phyloP scores from a whole-genome alignment of 2,797 vertebrate species.

The Xenops minutus region DNA sequence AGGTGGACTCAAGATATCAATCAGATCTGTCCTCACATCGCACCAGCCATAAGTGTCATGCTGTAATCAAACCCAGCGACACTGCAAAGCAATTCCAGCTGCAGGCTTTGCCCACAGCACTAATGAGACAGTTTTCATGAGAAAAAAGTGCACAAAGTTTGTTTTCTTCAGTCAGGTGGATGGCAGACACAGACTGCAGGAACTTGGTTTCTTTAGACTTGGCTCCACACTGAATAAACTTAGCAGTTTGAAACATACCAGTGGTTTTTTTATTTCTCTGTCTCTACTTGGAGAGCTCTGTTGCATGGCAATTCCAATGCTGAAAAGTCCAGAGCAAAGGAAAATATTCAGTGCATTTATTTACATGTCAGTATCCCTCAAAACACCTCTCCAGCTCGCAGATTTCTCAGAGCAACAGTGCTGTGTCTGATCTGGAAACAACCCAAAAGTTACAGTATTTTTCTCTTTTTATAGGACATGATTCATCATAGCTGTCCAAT shows the following conservation, averaged over 20 bases:
- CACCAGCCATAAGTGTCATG: neutral
- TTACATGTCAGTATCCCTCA: neutral
- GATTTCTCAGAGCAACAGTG: neutral
- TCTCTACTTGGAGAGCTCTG: neutral
- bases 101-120: neutral
- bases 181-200: neutral
- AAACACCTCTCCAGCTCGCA: neutral
- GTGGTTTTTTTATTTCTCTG: neutral
- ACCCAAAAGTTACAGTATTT: slow-evolving; percentile 1
- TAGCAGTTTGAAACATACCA: neutral
- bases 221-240: neutral
- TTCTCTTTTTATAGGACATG: slow-evolving; percentile 13
- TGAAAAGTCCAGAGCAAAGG: neutral
- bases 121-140: neutral
- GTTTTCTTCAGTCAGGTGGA: neutral
- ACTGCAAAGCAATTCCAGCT: neutral
- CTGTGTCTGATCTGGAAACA: neutral
- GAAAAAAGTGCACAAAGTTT: neutral
- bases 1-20: neutral
- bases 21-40: neutral
- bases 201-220: neutral
- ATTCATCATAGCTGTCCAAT: slow-evolving; percentile 39
- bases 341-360: neutral
- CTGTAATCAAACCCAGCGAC: neutral
- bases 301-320: neutral